Base-by-base conservation (phyloP, 2,888 invertebrate genomes). In the Xanthia icteritia region DNA sequence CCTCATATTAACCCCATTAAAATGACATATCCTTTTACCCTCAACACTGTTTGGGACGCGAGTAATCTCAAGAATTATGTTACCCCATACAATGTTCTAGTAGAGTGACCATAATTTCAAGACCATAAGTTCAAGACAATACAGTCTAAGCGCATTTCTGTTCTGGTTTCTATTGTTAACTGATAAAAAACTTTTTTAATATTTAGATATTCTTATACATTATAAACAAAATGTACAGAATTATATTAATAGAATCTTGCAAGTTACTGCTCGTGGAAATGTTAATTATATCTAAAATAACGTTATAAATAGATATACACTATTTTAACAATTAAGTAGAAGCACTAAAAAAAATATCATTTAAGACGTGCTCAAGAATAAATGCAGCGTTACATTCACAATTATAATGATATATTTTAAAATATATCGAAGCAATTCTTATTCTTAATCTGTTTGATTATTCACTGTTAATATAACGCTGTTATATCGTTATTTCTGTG, bases 331-430 rank as follows among this genome's bases (percentile, higher is more conserved):
- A 39, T 77, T 80, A 77, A 77, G 78, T 65, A 81, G 67, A 64
- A 75, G 78, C 81, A 71, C 80, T 81, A 71, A 81, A 81, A 77
- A 81, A 60, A 78, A 81, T 78, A 74, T 81, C 80, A 78, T 78
- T 74, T 78, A 80, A 66, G 70, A 80, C 70, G 77, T 80, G 80
- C 73, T 78, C 78, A 78, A 60, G 64, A 78, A 81, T 78, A 81
- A 81, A 81, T 78, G 81, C 81, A 78, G 78, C 78, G 78, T 81
- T 78, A 81, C 80, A 77, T 54, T 81, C 77, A 77, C 77, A 77
- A 77, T 67, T 51, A 78, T 78, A 78, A 71, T 74, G 71, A 81
- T 78, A 68, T 51, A 68, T 81, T 79, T 79, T 79, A 60, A 79
- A 77, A 77, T 79, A 54, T 79, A 73, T 77, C 72, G 77, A 79